Evolutionary conservation across 92 coral and sea anemone species (phyloP), one percentile per base, ranked within the genome.

Genomic region (Ricordea florida): DNA sequence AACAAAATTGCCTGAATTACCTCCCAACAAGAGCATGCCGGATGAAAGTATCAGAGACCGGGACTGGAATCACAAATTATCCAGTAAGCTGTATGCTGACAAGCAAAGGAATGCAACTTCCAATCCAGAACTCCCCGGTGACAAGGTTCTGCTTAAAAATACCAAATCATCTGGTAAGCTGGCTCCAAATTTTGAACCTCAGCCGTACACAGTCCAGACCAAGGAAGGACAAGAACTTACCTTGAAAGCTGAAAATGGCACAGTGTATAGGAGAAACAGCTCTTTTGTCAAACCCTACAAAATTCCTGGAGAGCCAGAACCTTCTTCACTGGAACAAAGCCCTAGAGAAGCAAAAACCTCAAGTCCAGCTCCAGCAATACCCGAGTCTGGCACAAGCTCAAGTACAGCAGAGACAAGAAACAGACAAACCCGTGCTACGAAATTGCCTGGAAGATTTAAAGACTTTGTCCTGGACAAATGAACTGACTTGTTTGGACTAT

Each of bases 131-230:
- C 22, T 13, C 7, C 57, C 70, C 9, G 85, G 77, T 8, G 67
- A 66, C 49, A 38, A 37, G 38, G 69, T 53, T 18, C 44, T 52
- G 16, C 15, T 78, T 27, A 52, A 36, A 21, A 78, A 78, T 60
- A 79, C 79, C 14, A 79, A 67, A 32, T 38, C 58, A 69, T 26
- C 68, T 43, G 83, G 78, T 27, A 83, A 83, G 78, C 40, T 83
- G 40, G 48, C 64, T 31, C 43, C 74, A 16, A 49, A 73, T 31
- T 57, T 64, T 18, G 70, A 66, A 10, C 29, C 47, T 11, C 45
- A 82, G 64, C 88, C 88, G n/a, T 74, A 82, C 67, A 82, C 88
- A 23, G 64, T 82, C 6, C 70, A 53, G 45, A 82, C 83, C 13
- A 82, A 56, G 77, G 65, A 82, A 24, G 88, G 88, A 20, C 18